phyloP scores from a whole-genome alignment of 1,140 invertebrate genomes.

The Camponotus pennsylvanicus region DNA sequence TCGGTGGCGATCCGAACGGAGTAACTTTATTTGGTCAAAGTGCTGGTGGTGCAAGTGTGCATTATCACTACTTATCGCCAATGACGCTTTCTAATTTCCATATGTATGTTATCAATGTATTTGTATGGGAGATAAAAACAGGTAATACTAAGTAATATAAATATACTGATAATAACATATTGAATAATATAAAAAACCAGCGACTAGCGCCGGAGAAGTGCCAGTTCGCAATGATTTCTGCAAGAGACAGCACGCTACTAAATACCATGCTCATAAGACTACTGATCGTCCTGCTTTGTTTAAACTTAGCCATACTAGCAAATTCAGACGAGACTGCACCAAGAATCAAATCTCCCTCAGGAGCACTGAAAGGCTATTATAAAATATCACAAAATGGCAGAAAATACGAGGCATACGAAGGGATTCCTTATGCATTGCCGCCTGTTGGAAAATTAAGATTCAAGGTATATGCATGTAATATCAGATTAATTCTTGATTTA shows the following conservation, averaged over 20 bases:
- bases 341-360: conserved; percentile 77
- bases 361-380: conserved; percentile 80
- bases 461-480: conserved; percentile 80
- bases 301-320: background rate
- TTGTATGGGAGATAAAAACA: background rate
- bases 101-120: too few relatives aligned
- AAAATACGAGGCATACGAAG: conserved; percentile 86
- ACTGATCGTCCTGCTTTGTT: background rate
- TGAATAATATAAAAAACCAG: background rate
- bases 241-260: background rate
- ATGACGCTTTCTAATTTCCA: too few relatives aligned
- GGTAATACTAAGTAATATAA: too few relatives aligned
- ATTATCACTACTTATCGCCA: too few relatives aligned
- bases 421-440: conserved; percentile 88
- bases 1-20: too few relatives aligned
- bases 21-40: too few relatives aligned
- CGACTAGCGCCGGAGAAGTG: too few relatives aligned
- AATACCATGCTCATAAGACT: background rate
- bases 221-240: background rate
- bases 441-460: conserved; percentile 88
- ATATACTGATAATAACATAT: too few relatives aligned
- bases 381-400: conserved; percentile 79
- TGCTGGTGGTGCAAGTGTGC: too few relatives aligned
- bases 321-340: conserved; percentile 67
- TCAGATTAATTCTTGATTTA: background rate